Evolutionary conservation across 2,888 invertebrate species (phyloP).

Genomic region (Fragum fragum): DNA sequence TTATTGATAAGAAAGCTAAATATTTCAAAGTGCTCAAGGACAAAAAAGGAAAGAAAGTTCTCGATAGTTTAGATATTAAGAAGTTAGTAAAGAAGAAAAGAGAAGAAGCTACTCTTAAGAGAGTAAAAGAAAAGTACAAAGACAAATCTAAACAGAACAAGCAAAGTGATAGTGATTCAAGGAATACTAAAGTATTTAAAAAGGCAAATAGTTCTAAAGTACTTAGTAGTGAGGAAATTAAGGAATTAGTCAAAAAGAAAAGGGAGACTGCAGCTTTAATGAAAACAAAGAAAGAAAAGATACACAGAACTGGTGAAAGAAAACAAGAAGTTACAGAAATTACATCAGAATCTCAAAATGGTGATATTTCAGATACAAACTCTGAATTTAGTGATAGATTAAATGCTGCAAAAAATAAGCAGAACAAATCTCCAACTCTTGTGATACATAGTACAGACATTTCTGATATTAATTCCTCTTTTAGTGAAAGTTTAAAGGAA

Average conservation of each 20-base stretch:
- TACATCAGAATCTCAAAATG: not conserved
- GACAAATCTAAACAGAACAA: not conserved
- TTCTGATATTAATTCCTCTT: not conserved
- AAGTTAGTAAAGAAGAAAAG: not conserved
- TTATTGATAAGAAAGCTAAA: not conserved
- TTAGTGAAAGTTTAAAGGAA: not conserved
- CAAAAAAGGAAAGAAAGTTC: conserved; percentile 2
- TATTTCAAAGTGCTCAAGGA: not conserved
- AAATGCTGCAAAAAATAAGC: not conserved
- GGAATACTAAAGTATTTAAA: not conserved
- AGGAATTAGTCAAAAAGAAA: conserved; percentile 23
- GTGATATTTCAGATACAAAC: not conserved
- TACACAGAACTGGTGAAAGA: not conserved
- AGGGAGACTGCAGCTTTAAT: conserved; percentile 8
- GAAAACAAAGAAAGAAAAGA: conserved; percentile 9
- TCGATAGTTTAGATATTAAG: not conserved
- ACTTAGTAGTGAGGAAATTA: conserved; percentile 6
- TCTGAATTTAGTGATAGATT: not conserved
- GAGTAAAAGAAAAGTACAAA: not conserved
- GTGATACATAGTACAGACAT: not conserved
- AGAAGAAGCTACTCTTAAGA: not conserved
- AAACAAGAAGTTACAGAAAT: not conserved
- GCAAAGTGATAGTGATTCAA: not conserved
- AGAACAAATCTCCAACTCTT: not conserved
- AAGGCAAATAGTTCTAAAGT: not conserved